Conservation (phyloP, 2,797 vertebrate species). For the Decapterus maruadsi region DNA sequence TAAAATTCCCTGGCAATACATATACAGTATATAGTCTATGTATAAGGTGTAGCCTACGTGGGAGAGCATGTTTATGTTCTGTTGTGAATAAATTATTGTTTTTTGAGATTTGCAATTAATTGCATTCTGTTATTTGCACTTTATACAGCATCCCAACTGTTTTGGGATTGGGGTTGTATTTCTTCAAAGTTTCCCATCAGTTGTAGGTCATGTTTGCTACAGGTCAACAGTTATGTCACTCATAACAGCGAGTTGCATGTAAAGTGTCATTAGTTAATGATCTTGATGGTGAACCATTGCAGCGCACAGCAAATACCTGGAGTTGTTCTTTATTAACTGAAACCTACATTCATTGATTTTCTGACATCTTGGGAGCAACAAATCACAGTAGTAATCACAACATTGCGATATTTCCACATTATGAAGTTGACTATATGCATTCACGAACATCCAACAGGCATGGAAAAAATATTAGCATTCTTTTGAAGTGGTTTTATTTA, state of each 20-base stretch:
- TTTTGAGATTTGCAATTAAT: too few species aligned
- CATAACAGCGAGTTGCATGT: not conserved
- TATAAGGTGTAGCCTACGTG: too few species aligned
- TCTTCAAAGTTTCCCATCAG: conserved; percentile 40
- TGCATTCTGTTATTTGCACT: too few species aligned
- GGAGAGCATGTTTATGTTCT: too few species aligned
- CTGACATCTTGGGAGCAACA: conserved; percentile 1
- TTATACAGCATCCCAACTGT: too few species aligned
- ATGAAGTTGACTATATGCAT: not conserved
- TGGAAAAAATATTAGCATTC: too few species aligned
- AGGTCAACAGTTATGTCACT: not conserved
- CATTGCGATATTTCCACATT: not conserved
- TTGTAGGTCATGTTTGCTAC: conserved; percentile 20
- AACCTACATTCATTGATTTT: not conserved
- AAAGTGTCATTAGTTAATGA: conserved; percentile 25
- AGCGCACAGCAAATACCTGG: not conserved
- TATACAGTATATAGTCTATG: too few species aligned
- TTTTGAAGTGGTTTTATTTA: too few species aligned
- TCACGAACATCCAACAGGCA: too few species aligned
- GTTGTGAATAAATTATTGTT: too few species aligned
- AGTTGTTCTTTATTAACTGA: not conserved
- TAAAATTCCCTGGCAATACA: too few species aligned
- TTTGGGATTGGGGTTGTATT: not conserved
- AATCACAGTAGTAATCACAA: conserved; percentile 1
- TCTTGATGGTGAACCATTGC: not conserved